A percentile compares a stretch with the other conserved stretches of the same genome.
These are phyloP conservation scores for Eublepharis macularius DNA, from an alignment of 2,113 vertebrate genomes.

Conservation along the genomic window DNA sequence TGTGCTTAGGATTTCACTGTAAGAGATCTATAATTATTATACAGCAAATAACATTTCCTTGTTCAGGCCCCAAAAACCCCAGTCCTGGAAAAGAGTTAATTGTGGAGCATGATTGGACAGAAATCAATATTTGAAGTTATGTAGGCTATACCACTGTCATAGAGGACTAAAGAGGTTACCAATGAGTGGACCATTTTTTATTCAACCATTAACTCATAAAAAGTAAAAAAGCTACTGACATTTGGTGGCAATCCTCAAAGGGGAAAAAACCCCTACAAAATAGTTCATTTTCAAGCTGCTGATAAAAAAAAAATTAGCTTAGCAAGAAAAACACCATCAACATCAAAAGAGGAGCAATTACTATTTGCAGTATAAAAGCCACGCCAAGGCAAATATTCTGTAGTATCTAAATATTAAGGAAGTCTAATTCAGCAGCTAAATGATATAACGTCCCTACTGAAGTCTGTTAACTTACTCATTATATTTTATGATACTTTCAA, in stretches of 20 bases:
- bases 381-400: neutral
- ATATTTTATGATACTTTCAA: too few relatives aligned
- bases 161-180: neutral
- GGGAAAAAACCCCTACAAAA: neutral
- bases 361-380: neutral
- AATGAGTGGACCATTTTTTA: neutral
- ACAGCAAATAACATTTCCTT: slow-evolving; percentile 57
- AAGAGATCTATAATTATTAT: slow-evolving; percentile 63
- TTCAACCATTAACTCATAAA: neutral
- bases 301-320: neutral
- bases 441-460: neutral
- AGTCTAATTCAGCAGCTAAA: neutral
- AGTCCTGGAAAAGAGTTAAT: slow-evolving; percentile 33
- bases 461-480: neutral
- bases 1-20: too few relatives aligned
- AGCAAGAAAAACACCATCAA: neutral
- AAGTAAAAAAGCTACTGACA: neutral
- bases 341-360: neutral
- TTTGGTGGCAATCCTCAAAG: neutral
- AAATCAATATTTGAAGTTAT: slow-evolving; percentile 45
- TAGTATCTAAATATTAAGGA: neutral
- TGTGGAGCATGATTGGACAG: slow-evolving; percentile 33
- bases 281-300: neutral
- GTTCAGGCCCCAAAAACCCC: slow-evolving; percentile 42
- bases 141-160: neutral